Evolutionary conservation across 1,140 invertebrate species (phyloP), one percentile per base, ranked within the genome.

Genomic region (Pseudomyrmex sp.): DNA sequence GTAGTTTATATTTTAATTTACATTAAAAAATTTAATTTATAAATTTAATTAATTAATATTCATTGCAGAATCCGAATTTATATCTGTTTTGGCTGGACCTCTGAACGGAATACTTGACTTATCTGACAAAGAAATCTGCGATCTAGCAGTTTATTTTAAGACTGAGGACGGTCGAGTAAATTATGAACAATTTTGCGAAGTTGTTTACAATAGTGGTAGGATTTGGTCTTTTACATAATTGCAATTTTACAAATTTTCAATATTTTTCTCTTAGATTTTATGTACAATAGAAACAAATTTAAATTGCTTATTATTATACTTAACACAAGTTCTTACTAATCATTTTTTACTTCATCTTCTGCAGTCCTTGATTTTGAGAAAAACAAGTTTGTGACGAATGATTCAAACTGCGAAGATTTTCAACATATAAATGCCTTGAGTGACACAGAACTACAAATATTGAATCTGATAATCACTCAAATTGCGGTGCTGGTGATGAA

Each of bases 61-160:
- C 5, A 35, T 35, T 35, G 35, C 35, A 35, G 97, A 97, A 88
- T 95, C 96, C 0, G 95, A 96, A 91, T 97, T 97, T 93, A 95
- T 96, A 79, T 95, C 95, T 48, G 94, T 97, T 56, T 92, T 97
- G 83, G 95, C 95, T 65, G 96, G 96, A 44, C 95, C 95, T 23
- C 93, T 97, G 85, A 95, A 95, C 82, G 94, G 95, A 18, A 92
- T 95, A 61, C 94, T 96, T 61, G 96, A 96, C 0, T 92, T 97
- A 63, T 96, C 96, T 0, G 96, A 97, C 74, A 94, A 95, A 48
- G 96, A 97, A 93, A 95, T 97, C 58, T 92, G 94, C 13, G 96
- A 97, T 88, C 91, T 97, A 5, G 95, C 96, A 0, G 96, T 97
- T 92, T 97, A 97, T 94, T 97, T 97, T 93, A 95, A 96, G 50